Percentiles rank a stretch among this genome's conserved stretches.
Conservation (phyloP, 2,888 invertebrate species). For the Machimus atricapillus region DNA sequence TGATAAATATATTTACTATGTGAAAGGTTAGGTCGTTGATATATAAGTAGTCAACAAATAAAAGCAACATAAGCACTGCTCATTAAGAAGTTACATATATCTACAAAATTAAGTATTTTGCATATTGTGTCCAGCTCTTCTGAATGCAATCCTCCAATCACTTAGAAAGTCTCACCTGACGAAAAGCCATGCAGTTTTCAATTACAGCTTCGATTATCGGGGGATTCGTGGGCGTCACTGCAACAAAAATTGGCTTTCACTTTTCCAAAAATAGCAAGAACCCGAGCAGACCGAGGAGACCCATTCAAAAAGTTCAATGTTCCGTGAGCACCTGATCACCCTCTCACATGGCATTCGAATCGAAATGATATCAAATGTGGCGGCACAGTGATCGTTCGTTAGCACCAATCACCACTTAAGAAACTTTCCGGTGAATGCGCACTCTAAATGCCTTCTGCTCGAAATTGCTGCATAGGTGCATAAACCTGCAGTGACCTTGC, state of each 20-base stretch:
- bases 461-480: background rate
- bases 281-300: background rate
- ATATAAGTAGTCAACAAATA: too few relatives aligned
- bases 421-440: background rate
- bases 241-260: background rate
- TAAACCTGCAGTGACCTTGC: conserved; percentile 5
- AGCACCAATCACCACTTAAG: background rate
- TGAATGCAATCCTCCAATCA: background rate
- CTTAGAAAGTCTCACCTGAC: background rate
- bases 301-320: background rate
- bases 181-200: background rate
- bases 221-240: background rate
- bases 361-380: background rate
- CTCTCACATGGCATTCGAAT: background rate
- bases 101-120: background rate
- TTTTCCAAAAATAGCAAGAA: background rate
- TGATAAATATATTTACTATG: too few relatives aligned
- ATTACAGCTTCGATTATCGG: background rate
- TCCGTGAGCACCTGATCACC: background rate
- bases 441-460: background rate
- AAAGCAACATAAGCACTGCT: background rate
- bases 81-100: background rate
- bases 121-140: background rate
- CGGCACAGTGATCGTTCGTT: background rate
- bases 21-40: too few relatives aligned